Conservation (phyloP, 2,888 invertebrate species). For the Tinea trinotella region DNA sequence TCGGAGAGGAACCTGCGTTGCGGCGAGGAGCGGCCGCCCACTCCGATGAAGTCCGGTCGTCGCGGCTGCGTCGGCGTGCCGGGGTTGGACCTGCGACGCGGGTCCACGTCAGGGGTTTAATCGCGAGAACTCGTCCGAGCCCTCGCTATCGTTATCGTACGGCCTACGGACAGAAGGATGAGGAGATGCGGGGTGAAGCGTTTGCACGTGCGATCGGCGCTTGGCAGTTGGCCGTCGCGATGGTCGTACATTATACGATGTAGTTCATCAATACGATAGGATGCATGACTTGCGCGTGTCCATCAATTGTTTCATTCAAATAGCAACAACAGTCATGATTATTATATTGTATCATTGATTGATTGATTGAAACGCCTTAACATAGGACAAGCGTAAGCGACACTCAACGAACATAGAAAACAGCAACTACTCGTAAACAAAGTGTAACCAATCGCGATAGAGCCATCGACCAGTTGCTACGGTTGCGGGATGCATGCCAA, state of each 20-base stretch:
- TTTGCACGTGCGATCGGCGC: constrained; percentile 51
- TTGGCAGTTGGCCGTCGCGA: background rate
- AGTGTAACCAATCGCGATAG: background rate
- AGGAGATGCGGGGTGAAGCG: constrained; percentile 70
- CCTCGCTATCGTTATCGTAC: constrained; percentile 69
- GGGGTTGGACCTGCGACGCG: constrained; percentile 87
- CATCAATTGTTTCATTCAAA: background rate
- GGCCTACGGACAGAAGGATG: constrained; percentile 58
- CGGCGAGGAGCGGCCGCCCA: constrained; percentile 74
- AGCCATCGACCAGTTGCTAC: constrained; percentile 41
- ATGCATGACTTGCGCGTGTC: background rate
- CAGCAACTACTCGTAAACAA: background rate
- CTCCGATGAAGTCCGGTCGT: constrained; percentile 90
- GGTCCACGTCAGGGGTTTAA: constrained; percentile 67
- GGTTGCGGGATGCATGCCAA: constrained; percentile 61
- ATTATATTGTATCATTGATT: too few relatives aligned
- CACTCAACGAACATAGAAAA: background rate
- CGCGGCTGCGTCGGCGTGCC: constrained; percentile 92
- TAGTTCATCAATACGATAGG: too few relatives aligned
- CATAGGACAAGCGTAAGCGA: background rate
- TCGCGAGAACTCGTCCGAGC: constrained; percentile 70
- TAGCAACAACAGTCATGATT: too few relatives aligned
- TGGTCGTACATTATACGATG: background rate
- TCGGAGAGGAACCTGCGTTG: constrained; percentile 86
- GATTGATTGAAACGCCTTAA: background rate